A percentile compares a stretch with the other conserved stretches of the same genome.
Evolutionary conservation across 2,888 invertebrate species (phyloP).

Genomic region (Atrina japonica): DNA sequence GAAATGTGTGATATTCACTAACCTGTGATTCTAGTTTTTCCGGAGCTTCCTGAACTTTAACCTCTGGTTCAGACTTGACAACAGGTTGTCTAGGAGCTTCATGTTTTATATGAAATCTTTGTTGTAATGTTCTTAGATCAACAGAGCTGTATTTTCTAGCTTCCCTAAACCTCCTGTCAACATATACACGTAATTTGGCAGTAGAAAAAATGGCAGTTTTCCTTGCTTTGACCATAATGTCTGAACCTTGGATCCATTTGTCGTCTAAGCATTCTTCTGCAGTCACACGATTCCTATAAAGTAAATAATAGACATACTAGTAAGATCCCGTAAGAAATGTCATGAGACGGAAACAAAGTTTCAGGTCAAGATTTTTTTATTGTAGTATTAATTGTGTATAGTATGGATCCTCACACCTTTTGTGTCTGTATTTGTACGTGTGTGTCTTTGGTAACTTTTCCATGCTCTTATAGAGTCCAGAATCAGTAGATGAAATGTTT

Average conservation of each 20-base stretch:
- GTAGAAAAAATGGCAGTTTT: slow-evolving; percentile 91
- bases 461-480: too few relatives aligned
- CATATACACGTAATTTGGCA: slow-evolving; percentile 82
- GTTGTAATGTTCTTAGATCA: neutral
- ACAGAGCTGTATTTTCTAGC: neutral
- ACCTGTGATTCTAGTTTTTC: neutral
- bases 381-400: neutral
- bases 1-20: too few relatives aligned
- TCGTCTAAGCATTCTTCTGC: slow-evolving; percentile 97
- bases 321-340: neutral
- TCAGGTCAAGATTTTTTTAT: neutral
- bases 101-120: slow-evolving; percentile 20
- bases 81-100: slow-evolving; percentile 9
- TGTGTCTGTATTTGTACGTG: neutral
- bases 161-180: slow-evolving; percentile 10
- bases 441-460: too few relatives aligned
- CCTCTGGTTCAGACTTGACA: neutral
- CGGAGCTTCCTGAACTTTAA: neutral
- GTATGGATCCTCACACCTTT: neutral
- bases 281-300: slow-evolving; percentile 92
- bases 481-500: too few relatives aligned
- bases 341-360: neutral
- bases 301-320: slow-evolving; percentile 32
- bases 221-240: slow-evolving; percentile 95
- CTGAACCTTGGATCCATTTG: slow-evolving; percentile 95